Evolutionary conservation across 2,888 invertebrate species (phyloP), one percentile per base, ranked within the genome.

Genomic region (Ennomos fuscantarius): DNA sequence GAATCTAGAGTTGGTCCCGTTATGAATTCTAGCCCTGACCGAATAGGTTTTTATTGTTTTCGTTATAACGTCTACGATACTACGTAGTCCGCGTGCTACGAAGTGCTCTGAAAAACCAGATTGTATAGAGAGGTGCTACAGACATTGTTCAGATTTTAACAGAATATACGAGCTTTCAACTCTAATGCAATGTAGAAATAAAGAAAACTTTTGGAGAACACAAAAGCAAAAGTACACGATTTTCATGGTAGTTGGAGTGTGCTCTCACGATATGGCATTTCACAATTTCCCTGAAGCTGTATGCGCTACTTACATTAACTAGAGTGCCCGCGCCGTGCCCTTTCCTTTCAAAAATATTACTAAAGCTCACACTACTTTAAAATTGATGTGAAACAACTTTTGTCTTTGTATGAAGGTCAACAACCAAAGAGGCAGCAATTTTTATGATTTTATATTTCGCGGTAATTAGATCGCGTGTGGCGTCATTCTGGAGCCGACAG

Each of bases 231-330:
- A 45, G 34, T 33, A 35, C 12, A 12, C 12, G 34, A 34, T 31
- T 53, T 53, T 41, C 31, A 13, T 31, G 34, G 40, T 35, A 53
- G 34, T 35, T 41, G 40, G 35, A 41, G 35, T 34, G 31, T 53
- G 39, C 35, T 41, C 46, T 41, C 46, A 35, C 35, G 34, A 41
- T 40, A 45, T 48, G 48, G 40, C 33, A 44, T 15, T 47, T 37
- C 32, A 32, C 31, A 55, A 48, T 48, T 39, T 48, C 43, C n/a
- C 48, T 11, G 32, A 48, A 36, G 37, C 47, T 12, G 12, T 13
- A 32, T 24, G 33, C 33, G 37, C 48, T 39, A 43, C 54, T 47
- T 47, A 41, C 54, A 54, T 48, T 48, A 39, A 43, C 47, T 47
- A 37, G 24, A 55, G 40, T 55, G 48, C 34, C 34, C 33, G 10